Evolutionary conservation across 2,797 vertebrate genomes (phyloP).

Genomic region (Dipus sagitta): DNA sequence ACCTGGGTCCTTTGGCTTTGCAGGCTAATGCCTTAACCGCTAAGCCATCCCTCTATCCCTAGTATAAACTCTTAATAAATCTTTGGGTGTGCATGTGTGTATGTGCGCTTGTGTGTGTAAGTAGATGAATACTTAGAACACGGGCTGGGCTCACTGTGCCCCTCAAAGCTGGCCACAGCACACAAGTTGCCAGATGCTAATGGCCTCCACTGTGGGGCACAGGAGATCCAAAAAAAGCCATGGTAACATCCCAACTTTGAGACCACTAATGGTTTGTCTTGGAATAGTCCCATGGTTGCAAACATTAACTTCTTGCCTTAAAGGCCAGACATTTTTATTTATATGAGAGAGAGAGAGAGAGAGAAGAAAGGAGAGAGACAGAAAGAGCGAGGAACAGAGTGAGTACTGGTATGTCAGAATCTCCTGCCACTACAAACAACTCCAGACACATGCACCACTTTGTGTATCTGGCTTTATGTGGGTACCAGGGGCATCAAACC

Average conservation of each 20-base stretch:
- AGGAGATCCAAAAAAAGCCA: neutral
- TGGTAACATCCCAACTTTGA: neutral
- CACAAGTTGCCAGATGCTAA: neutral
- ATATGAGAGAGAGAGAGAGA: too few relatives aligned
- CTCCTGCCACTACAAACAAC: too few relatives aligned
- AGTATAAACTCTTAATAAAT: neutral
- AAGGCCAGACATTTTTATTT: neutral
- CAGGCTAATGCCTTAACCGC: too few relatives aligned
- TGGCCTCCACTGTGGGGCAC: neutral
- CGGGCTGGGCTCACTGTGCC: neutral
- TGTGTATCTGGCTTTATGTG: too few relatives aligned
- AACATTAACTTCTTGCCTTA: neutral
- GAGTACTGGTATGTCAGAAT: too few relatives aligned
- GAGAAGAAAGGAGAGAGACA: too few relatives aligned
- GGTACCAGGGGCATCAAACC: too few relatives aligned
- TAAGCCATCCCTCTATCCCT: too few relatives aligned
- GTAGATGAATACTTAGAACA: neutral
- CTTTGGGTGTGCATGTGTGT: neutral
- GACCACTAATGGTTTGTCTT: neutral
- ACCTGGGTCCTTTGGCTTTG: too few relatives aligned
- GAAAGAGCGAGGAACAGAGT: too few relatives aligned
- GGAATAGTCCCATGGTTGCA: accelerated
- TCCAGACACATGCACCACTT: too few relatives aligned
- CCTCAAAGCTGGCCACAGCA: neutral
- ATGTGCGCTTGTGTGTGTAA: neutral